Conservation (phyloP, 2,888 invertebrate species). For the Nomada hirtipes region DNA sequence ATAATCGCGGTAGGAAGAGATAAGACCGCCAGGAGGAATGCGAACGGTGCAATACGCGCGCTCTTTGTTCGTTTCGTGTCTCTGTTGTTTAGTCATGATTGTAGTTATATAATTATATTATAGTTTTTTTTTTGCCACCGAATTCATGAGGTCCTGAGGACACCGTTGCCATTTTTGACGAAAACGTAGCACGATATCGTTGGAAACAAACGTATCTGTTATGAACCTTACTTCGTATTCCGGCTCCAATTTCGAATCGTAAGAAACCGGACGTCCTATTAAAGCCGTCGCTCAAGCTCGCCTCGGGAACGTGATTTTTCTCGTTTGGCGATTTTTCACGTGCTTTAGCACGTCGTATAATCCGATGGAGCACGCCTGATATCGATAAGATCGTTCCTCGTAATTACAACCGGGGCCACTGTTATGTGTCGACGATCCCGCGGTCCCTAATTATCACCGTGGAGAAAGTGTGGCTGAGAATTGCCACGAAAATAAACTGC, state of each 20-base stretch:
- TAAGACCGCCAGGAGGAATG: constrained; percentile 65
- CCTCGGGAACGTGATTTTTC: neutral
- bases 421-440: constrained; percentile 45
- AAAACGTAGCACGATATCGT: no score
- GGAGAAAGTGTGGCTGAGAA: constrained; percentile 60
- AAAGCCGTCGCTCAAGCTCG: no score
- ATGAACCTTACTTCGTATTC: neutral
- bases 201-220: neutral
- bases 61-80: constrained; percentile 38
- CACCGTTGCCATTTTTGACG: no score
- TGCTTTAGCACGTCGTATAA: neutral
- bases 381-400: constrained; percentile 37
- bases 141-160: no score
- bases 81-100: neutral
- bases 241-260: neutral
- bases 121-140: no score
- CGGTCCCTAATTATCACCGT: constrained; percentile 61
- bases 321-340: constrained; percentile 3
- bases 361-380: neutral
- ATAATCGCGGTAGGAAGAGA: constrained; percentile 78
- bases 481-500: constrained; percentile 50
- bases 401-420: constrained; percentile 47
- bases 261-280: neutral
- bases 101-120: no score
- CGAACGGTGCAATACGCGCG: constrained; percentile 42